Base-by-base conservation (phyloP, 2,797 vertebrate genomes). In the Sarcoramphus papa region DNA sequence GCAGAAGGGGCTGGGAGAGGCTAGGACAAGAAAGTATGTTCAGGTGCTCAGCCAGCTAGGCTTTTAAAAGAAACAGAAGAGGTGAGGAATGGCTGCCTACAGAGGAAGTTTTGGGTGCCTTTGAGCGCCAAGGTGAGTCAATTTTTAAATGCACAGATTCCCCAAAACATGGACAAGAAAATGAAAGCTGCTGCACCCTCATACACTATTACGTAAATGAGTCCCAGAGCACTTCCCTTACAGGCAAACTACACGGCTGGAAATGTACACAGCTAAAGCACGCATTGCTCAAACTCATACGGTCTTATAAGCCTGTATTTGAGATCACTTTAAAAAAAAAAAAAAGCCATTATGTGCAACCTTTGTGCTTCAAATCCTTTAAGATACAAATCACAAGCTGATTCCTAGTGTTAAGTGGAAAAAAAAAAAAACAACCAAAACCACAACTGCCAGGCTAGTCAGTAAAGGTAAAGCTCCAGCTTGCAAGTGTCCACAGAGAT, bases 1-100 rank as follows among this genome's bases (percentile, higher is more conserved):
- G 85, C 95, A 8, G 90, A 89, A 72, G 93, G 68, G 27, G 74
- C 93, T 69, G 98, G 97, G 15, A 95, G 60, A 30, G 97, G 93
- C 98, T 99, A 51, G 94, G 45, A n/a, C 80, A 20, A 91, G 22
- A 85, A 35, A 37, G 0, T 5, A 3, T 14, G 18, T 7, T 18
- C 28, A 31, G 35, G 37, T 14, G 45, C 45, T 64, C 24, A 10
- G 51, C 33, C 43, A 30, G 18, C 4, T 2, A 3, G 11, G 21
- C 14, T 40, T 53, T 10, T 17, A 13, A 54, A 30, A 9, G 43
- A 30, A 22, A 23, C n/a, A 21, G 3, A 28, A 7, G 5, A 23
- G 8, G 23, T 8, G 31, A 21, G 35, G 27, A 33, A 24, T 4
- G 4, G 35, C 25, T 47, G 24, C 62, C 48, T 5, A 4, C 13